These are phyloP conservation scores for Heliornis fulica DNA, from an alignment of 2,113 vertebrate genomes.

Conservation along the genomic window DNA sequence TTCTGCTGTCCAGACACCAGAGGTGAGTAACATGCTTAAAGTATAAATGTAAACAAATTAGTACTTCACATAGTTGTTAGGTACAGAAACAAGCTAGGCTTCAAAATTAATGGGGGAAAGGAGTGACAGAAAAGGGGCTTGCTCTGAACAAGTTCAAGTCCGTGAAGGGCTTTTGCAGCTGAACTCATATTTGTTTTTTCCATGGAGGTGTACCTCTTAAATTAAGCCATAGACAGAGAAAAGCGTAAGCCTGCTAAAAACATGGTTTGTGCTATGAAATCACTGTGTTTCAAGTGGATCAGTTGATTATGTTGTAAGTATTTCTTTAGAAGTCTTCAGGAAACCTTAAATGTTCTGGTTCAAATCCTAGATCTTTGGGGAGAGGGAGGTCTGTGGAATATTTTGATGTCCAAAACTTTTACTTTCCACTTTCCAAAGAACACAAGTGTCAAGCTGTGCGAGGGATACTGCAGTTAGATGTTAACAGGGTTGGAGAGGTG, in stretches of 20 bases:
- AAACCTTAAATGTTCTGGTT: background rate
- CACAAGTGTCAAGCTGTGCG: background rate
- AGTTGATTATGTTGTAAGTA: background rate
- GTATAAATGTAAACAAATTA: background rate
- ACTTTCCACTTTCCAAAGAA: background rate
- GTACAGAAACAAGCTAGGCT: background rate
- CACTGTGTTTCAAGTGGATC: background rate
- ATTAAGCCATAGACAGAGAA: background rate
- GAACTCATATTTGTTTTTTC: background rate
- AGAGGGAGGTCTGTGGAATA: background rate
- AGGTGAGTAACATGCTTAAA: slow-evolving; percentile 62
- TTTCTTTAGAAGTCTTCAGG: background rate
- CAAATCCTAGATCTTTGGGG: background rate
- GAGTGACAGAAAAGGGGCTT: background rate
- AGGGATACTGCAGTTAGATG: background rate
- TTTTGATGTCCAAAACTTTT: background rate
- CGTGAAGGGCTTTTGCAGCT: background rate
- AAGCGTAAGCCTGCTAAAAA: background rate
- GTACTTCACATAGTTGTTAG: background rate
- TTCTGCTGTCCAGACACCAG: slow-evolving; percentile 61
- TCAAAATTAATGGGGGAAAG: background rate
- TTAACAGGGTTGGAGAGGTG: background rate
- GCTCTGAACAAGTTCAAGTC: background rate
- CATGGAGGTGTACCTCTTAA: background rate
- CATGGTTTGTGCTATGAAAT: background rate